Base-by-base conservation (phyloP, 2,113 vertebrate species). In the Xenus cinereus region DNA sequence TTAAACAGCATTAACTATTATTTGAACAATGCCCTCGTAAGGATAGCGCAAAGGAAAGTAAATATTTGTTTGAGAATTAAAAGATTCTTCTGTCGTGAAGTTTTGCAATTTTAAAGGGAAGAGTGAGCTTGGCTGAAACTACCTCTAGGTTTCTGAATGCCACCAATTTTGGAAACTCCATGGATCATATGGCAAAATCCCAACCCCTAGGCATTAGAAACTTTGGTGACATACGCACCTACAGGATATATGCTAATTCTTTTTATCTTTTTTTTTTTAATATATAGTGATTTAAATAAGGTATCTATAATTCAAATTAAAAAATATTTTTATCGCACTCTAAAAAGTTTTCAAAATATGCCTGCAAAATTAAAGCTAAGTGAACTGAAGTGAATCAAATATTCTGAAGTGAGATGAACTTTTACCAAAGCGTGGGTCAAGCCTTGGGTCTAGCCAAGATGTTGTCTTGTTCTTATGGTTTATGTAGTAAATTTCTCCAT, bases 381-480 rank as follows among this genome's bases (percentile, higher is more conserved):
- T 57, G 84, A 97, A 94, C 79, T 96, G 90, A 97, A 96, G 73
- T 39, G 81, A 87, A 96, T 89, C 82, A 96, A 94, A 95, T 95
- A 96, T 95, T 97, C 96, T 97, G 92, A 97, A 98, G 97, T 76
- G 96, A 98, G 93, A 97, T 97, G 98, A 98, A 97, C 98, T 98
- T 99, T 99, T 98, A 99, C 99, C 99, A 98, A 98, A 99, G 95
- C 99, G 99, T 96, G 99, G 98, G 98, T 99, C 99, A 96, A 99
- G 99, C 95, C 99, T 98, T 96, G 99, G 99, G 98, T 99, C 99
- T 97, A 99, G 98, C 99, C 99, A 99, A 97, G 99, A 99, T 96
- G 99, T 99, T 96, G 99, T 99, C 98, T 99, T 99, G 98, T 99
- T 99, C 98, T 99, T 99, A 98, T 99, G 99, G 98, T 99, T 99